Percentiles rank a stretch among this genome's conserved stretches.
Evolutionary conservation across 2,113 vertebrate genomes (phyloP).

Genomic region (Struthio camelus): DNA sequence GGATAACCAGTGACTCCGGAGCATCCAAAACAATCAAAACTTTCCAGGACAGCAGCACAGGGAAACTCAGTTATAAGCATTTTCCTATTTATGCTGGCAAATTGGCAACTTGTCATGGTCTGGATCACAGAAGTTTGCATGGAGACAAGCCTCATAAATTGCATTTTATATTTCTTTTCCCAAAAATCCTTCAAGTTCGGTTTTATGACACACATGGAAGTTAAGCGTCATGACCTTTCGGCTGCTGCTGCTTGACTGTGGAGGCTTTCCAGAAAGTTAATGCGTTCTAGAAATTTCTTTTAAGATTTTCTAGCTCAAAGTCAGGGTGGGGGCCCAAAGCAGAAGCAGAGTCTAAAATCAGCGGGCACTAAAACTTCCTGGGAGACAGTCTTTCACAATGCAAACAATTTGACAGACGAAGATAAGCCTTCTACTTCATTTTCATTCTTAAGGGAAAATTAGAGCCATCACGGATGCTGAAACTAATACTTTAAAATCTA

Average conservation of each 20-base stretch:
- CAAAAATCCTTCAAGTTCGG: conserved; percentile 14
- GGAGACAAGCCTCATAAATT: conserved; percentile 38
- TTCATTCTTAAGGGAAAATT: not conserved
- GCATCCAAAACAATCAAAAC: conserved; percentile 63
- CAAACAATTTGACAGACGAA: not conserved
- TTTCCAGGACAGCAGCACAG: conserved; percentile 51
- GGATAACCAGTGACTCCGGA: conserved; percentile 43
- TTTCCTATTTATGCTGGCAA: conserved; percentile 71
- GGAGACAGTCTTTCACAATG: not conserved
- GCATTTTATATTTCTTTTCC: conserved; percentile 32
- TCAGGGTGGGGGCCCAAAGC: not conserved
- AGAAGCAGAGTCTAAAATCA: not conserved
- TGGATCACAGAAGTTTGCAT: conserved; percentile 41
- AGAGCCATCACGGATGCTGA: not conserved
- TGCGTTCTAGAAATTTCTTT: conserved; percentile 24
- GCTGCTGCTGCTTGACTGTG: not conserved
- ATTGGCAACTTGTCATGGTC: conserved; percentile 58
- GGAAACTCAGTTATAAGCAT: conserved; percentile 14
- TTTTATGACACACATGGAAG: conserved; percentile 21
- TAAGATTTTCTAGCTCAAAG: not conserved
- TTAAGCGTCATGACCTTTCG: not conserved
- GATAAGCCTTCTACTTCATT: not conserved
- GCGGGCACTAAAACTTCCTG: not conserved
- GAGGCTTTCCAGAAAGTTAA: not conserved
- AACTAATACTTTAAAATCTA: not conserved